Evolutionary conservation across 2,113 vertebrate species (phyloP).

Genomic region (Oncorhynchus keta): DNA sequence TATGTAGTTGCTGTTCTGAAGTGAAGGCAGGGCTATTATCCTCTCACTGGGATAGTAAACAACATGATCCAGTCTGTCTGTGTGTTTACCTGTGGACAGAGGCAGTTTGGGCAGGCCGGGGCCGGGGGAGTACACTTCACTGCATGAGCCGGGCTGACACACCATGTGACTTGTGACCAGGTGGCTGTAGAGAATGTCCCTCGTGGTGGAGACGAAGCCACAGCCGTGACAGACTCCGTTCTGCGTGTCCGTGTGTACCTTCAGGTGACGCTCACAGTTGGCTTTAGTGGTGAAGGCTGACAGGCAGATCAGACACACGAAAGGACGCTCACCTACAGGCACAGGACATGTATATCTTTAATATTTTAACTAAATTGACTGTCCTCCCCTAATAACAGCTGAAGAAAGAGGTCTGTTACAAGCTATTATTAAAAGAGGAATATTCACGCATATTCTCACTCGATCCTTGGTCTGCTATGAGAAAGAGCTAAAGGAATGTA

Average conservation of each 20-base stretch:
- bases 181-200: constrained; percentile 97
- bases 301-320: constrained; percentile 94
- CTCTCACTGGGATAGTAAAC: no score
- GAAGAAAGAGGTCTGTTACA: no score
- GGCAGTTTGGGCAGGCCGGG: constrained; percentile 73
- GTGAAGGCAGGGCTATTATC: no score
- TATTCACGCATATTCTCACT: no score
- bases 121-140: constrained; percentile 83
- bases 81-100: constrained; percentile 73
- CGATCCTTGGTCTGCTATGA: no score
- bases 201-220: constrained; percentile 92
- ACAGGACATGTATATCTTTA: neutral
- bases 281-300: constrained; percentile 98
- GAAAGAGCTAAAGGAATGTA: no score
- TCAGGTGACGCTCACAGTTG: constrained; percentile 97
- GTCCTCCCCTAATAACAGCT: no score
- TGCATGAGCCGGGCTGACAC: constrained; percentile 91
- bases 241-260: constrained; percentile 94
- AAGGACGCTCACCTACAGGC: constrained; percentile 88
- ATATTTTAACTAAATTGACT: no score
- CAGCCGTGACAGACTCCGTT: constrained; percentile 95
- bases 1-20: no score
- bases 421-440: no score
- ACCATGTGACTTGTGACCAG: constrained; percentile 96
- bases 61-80: neutral